Evolutionary conservation across 1,140 invertebrate species (phyloP).

Genomic region (Muscidifurax raptorellus): DNA sequence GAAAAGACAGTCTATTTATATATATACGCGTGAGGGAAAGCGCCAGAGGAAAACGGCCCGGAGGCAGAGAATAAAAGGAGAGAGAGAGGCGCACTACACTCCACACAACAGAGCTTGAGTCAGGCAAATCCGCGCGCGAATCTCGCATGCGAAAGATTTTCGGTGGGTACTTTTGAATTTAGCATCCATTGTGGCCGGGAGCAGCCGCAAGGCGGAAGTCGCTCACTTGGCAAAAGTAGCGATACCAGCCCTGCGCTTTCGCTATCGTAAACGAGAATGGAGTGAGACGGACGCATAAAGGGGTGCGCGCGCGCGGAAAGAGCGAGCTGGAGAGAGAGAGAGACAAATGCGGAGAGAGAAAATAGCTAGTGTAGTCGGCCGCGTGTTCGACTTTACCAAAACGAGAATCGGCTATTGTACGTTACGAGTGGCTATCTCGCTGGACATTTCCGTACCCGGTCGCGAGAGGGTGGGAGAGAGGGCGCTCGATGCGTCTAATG

Average conservation of each 20-base stretch:
- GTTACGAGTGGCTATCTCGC: constrained; percentile 72
- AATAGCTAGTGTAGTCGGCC: not conserved
- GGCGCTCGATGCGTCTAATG: not conserved
- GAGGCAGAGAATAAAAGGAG: constrained; percentile 32
- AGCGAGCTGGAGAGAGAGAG: constrained; percentile 32
- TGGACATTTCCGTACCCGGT: constrained; percentile 70
- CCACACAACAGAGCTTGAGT: not conserved
- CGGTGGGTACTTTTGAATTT: constrained; percentile 70
- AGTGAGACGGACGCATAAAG: not conserved
- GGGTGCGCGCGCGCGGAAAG: not conserved
- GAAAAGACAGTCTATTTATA: constrained; percentile 19
- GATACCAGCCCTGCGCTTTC: constrained; percentile 58
- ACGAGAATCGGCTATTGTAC: constrained; percentile 70
- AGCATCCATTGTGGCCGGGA: constrained; percentile 67
- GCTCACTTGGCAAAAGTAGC: constrained; percentile 72
- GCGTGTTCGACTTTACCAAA: constrained; percentile 61
- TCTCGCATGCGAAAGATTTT: constrained; percentile 54
- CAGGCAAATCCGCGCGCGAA: not conserved
- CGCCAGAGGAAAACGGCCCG: constrained; percentile 27
- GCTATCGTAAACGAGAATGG: constrained; percentile 51
- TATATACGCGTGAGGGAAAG: not conserved
- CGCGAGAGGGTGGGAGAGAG: not conserved
- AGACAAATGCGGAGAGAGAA: constrained; percentile 12
- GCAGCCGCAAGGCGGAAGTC: constrained; percentile 66
- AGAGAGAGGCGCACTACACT: constrained; percentile 39